Evolutionary conservation across 2,888 invertebrate species (phyloP), one percentile per base, ranked within the genome.

Genomic region (Mimas tiliae): DNA sequence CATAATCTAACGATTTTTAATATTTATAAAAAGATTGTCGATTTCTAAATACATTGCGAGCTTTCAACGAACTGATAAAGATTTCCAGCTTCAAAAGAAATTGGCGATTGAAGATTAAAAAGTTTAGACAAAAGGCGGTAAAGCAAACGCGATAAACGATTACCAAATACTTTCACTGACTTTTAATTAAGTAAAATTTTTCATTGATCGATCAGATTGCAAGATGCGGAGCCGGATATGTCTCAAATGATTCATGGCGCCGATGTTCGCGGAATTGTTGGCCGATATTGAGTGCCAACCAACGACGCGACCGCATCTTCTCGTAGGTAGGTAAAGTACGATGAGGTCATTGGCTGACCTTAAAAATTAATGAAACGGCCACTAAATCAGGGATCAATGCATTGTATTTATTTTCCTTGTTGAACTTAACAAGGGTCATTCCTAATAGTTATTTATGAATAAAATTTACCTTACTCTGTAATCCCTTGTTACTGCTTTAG

Each of bases 301-400:
- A 4, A 27, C 65, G 51, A 14, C 51, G 45, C 47, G 62, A 62
- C 67, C 74, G 74, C 75, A 4, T 74, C 73, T 75, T 73, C 74
- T 74, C 75, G 76, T 74, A 75, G 73, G 76, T 74, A 75, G 73
- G 73, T 68, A 68, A 63, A 63, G 71, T 71, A 72, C 73, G 76
- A 74, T 85, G 87, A 88, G 88, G 85, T 89, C 88, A 88, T 83
- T 86, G 85, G 74, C 87, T 84, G 84, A 85, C 85, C 85, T 84
- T 83, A 77, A 77, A 72, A 74, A 72, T 73, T 71, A 65, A 66
- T 69, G 68, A 72, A 77, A 78, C 72, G 69, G 72, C 70, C 48
- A 48, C 48, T 58, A 65, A 58, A 65, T 34, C 58, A 38, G 48
- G 58, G 65, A 58, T 65, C 19, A 55, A 33, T 14, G 27, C 53